A percentile compares a stretch with the other conserved stretches of the same genome.
Evolutionary conservation across 2,113 vertebrate species (phyloP).

Genomic region (Herpetotheres cachinnans): DNA sequence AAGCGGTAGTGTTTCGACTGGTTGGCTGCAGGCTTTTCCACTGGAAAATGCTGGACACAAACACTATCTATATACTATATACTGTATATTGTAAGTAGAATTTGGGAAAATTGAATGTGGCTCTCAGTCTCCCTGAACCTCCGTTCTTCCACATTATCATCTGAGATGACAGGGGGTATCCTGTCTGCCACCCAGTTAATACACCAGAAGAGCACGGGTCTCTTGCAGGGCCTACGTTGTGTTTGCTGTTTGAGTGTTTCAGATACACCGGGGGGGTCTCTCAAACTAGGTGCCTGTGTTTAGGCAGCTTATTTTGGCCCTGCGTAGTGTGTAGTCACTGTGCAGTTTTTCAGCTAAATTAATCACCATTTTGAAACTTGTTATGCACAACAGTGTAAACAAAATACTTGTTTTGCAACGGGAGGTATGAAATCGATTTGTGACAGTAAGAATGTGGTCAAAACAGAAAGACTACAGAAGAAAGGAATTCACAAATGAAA

Average conservation of each 20-base stretch:
- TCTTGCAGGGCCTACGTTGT: neutral
- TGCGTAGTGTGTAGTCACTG: neutral
- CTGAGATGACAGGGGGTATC: neutral
- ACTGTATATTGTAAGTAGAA: too few relatives aligned
- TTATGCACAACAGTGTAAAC: neutral
- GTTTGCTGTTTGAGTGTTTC: neutral
- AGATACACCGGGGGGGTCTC: neutral
- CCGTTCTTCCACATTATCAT: neutral
- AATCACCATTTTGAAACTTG: neutral
- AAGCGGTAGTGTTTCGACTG: neutral
- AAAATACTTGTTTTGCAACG: slow-evolving; percentile 36
- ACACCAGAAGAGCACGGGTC: neutral
- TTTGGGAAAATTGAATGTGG: neutral
- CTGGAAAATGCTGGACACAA: neutral
- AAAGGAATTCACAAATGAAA: slow-evolving; percentile 62
- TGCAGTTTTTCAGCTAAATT: neutral
- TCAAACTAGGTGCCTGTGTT: neutral
- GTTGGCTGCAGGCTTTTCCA: neutral
- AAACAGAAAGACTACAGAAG: slow-evolving; percentile 47
- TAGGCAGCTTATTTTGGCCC: neutral
- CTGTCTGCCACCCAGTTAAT: neutral
- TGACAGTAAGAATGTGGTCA: slow-evolving; percentile 31
- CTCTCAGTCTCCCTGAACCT: neutral
- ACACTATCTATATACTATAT: too few relatives aligned
- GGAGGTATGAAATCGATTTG: neutral